Conservation (phyloP, 2,113 vertebrate genomes). For the Tragelaphus strepsiceros region DNA sequence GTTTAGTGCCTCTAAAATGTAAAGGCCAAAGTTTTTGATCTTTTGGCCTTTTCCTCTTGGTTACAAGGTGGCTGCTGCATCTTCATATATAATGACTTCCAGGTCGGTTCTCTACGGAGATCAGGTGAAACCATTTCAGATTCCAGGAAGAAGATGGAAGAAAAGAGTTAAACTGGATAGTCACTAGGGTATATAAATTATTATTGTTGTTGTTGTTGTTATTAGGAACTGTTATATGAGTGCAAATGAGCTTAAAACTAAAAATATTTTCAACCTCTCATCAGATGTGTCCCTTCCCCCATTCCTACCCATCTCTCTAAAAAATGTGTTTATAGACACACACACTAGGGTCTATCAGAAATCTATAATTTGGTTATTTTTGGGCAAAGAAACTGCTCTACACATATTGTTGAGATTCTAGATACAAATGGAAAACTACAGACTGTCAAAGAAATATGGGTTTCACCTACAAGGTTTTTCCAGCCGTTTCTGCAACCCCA, state of each 20-base stretch:
- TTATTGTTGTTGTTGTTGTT: neutral
- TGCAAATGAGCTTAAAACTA: neutral
- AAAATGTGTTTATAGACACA: neutral
- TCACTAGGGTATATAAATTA: neutral
- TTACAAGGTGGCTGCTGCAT: neutral
- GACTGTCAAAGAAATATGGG: slow-evolving; percentile 46
- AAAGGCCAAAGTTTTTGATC: neutral
- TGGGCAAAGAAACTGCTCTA: slow-evolving; percentile 32
- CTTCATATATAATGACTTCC: neutral
- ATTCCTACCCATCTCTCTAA: neutral
- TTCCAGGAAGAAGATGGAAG: neutral
- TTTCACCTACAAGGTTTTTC: slow-evolving; percentile 64
- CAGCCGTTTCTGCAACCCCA: slow-evolving; percentile 43
- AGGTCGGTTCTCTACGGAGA: neutral
- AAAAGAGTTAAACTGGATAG: neutral
- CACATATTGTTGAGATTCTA: slow-evolving; percentile 16
- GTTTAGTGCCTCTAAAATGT: neutral
- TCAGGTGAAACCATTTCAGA: neutral
- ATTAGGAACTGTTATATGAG: neutral
- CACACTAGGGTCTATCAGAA: neutral
- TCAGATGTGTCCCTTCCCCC: neutral
- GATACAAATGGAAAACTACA: slow-evolving; percentile 24
- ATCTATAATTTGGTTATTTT: neutral
- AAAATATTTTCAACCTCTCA: neutral
- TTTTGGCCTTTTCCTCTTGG: neutral